Evolutionary conservation across 2,888 invertebrate genomes (phyloP).

Genomic region (Gordius sp.): DNA sequence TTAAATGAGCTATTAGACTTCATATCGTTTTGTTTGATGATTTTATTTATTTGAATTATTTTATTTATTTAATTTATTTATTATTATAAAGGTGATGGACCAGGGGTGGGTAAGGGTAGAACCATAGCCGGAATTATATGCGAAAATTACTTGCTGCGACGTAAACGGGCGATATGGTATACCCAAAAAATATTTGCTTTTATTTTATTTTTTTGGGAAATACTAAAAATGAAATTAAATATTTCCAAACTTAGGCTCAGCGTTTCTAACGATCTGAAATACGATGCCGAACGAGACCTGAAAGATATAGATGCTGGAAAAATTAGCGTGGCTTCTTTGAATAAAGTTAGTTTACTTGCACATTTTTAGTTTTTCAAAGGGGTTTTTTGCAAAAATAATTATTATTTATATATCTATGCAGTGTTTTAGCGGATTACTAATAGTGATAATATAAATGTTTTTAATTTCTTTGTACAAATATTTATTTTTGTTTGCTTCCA

Average conservation of each 20-base stretch:
- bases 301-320: conserved; percentile 69
- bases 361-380: neutral
- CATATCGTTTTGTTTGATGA: too few species aligned
- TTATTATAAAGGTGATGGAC: conserved; percentile 53
- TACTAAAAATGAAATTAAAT: neutral
- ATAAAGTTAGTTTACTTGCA: conserved; percentile 40
- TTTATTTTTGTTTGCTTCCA: too few species aligned
- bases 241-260: conserved; percentile 38
- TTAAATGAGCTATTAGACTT: too few species aligned
- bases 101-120: conserved; percentile 84
- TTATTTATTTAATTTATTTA: too few species aligned
- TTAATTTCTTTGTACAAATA: too few species aligned
- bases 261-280: conserved; percentile 87
- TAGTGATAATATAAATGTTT: neutral
- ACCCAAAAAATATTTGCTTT: conserved; percentile 11
- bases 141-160: conserved; percentile 73
- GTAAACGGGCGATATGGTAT: conserved; percentile 76
- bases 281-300: conserved; percentile 84
- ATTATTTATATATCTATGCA: too few species aligned
- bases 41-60: too few species aligned
- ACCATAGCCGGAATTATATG: conserved; percentile 90
- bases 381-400: too few species aligned
- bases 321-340: conserved; percentile 58
- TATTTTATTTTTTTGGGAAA: neutral
- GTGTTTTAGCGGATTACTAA: too few species aligned